Conservation (phyloP, 2,113 vertebrate species). For the Lichenostomus cassidix region DNA sequence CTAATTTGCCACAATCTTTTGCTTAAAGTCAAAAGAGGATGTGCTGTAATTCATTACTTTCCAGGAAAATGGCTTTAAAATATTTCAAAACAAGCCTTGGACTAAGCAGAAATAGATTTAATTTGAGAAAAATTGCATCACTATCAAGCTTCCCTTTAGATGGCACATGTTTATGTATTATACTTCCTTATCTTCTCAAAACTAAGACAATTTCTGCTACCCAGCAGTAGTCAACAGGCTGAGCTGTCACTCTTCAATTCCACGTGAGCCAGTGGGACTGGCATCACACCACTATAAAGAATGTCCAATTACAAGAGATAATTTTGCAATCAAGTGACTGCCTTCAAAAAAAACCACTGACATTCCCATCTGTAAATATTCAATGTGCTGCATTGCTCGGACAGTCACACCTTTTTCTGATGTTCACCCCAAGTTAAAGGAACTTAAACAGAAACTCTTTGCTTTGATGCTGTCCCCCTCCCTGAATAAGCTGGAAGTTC, state of each 20-base stretch:
- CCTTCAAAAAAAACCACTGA: background rate
- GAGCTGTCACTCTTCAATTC: background rate
- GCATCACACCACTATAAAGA: background rate
- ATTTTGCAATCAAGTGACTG: background rate
- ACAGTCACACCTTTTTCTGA: background rate
- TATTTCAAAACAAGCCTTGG: background rate
- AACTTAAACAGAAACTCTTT: background rate
- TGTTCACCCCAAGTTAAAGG: background rate
- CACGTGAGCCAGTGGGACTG: background rate
- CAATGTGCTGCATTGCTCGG: background rate
- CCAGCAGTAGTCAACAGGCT: background rate
- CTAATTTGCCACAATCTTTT: background rate
- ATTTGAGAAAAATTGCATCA: background rate
- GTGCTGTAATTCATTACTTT: background rate
- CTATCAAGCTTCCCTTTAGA: background rate
- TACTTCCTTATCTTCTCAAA: slow-evolving; percentile 2
- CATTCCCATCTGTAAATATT: background rate
- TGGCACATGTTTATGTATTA: background rate
- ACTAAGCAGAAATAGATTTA: background rate
- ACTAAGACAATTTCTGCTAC: background rate
- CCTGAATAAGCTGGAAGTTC: background rate
- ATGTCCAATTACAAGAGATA: background rate
- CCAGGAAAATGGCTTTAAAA: slow-evolving; percentile 17
- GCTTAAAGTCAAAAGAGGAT: background rate
- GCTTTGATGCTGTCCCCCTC: rapidly evolving